Evolutionary conservation across 2,113 vertebrate genomes (phyloP).

Genomic region (Petroica traversi): DNA sequence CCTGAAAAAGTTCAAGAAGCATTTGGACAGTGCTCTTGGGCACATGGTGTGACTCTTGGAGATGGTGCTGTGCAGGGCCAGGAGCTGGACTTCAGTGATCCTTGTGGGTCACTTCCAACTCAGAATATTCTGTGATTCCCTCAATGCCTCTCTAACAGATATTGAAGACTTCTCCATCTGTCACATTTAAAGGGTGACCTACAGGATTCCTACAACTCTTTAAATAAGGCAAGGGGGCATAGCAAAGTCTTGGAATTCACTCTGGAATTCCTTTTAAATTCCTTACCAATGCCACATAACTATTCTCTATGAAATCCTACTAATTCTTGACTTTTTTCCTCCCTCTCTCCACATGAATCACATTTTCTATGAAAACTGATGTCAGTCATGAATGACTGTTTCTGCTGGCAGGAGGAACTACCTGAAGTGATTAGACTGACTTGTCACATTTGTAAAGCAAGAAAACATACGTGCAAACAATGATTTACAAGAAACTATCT

Average conservation of each 20-base stretch:
- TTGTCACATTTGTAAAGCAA: not conserved
- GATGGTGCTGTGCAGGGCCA: not conserved
- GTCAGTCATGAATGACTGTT: not conserved
- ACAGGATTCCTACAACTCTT: not conserved
- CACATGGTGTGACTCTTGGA: not conserved
- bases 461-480: not conserved
- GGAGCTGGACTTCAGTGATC: not conserved
- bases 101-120: not conserved
- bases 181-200: not conserved
- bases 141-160: not conserved
- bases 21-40: not conserved
- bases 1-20: not conserved
- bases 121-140: not conserved
- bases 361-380: not conserved
- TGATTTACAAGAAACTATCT: not conserved
- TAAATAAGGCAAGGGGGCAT: not conserved
- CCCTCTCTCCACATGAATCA: not conserved
- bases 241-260: not conserved
- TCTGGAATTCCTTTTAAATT: not conserved
- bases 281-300: not conserved
- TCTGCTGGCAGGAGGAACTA: not conserved
- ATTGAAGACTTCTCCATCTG: not conserved
- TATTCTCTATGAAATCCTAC: not conserved
- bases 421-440: not conserved
- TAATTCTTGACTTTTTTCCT: not conserved